Base-by-base conservation (phyloP, 2,113 vertebrate genomes). In the Haemorhous mexicanus region DNA sequence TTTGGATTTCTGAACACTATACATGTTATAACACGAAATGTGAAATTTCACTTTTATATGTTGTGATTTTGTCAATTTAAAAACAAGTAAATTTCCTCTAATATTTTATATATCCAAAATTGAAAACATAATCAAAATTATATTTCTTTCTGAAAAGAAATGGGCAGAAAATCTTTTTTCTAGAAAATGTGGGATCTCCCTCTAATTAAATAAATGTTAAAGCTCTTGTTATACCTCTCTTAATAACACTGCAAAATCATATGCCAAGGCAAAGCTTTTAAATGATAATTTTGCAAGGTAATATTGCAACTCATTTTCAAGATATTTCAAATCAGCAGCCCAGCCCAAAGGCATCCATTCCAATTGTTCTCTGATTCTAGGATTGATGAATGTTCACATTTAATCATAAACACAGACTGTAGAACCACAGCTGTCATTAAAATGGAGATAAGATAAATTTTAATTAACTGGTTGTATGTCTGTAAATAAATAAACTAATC, bases 361-460 rank as follows among this genome's bases (percentile, higher is more conserved):
- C 55, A 84, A 81, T 67, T 93, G 61, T 93, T 88, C 59, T 74
- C 85, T 93, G 85, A 81, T 93, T 96, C 76, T 64, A 89, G 66
- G 64, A 89, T 56, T 94, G 88, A 83, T 90, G 93, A 97, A 90
- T 1, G 1, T 75, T 95, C 88, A 56, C 76, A 78, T 56, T 88
- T 96, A 90, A 95, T 96, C 88, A 89, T 92, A 96, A 96, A 94
- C 47, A 80, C 49, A 93, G 80, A 68, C 69, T 75, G 32, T 74
- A 78, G 53, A 95, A 92, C 79, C 35, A 1, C 88, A 94, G 59
- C 81, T 91, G 79, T 89, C 94, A 96, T 96, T 96, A 92, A 96
- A 94, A 86, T 52, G 4, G n/a, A 97, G 95, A 95, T 96, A 96
- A 95, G 93, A 95, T 91, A 95, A 95, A 91, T 82, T 76, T 96